phyloP scores from a whole-genome alignment of 2,797 vertebrate genomes.

The Mormyrus proboscirostris region DNA sequence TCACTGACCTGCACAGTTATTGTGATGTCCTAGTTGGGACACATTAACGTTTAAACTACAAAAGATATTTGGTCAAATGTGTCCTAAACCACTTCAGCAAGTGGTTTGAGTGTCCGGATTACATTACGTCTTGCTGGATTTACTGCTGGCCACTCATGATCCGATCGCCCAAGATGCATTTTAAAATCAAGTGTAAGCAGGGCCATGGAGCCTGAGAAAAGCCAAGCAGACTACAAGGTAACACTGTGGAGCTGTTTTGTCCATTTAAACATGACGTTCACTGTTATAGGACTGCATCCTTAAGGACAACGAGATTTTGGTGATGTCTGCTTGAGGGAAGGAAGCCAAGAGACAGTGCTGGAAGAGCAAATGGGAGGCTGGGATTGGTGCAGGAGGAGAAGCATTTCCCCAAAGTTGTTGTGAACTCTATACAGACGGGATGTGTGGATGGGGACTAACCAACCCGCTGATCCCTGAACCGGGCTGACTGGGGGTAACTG shows the following conservation, averaged over 20 bases:
- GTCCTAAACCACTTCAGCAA: neutral
- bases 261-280: neutral
- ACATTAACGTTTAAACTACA: neutral
- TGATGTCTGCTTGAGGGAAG: neutral
- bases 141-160: neutral
- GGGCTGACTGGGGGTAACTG: neutral
- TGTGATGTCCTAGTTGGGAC: neutral
- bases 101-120: neutral
- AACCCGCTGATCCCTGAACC: neutral
- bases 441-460: neutral
- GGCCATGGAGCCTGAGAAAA: neutral
- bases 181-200: neutral
- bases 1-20: neutral
- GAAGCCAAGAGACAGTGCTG: neutral
- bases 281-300: neutral
- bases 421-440: neutral
- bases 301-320: neutral
- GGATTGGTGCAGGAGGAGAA: neutral
- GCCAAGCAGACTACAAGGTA: neutral
- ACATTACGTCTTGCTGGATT: neutral
- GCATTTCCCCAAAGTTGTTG: neutral
- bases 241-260: neutral
- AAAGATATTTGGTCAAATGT: neutral
- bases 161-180: neutral
- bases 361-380: neutral